These are phyloP conservation scores for Mesocricetus auratus DNA, from an alignment of 2,113 vertebrate genomes.

Conservation along the genomic window DNA sequence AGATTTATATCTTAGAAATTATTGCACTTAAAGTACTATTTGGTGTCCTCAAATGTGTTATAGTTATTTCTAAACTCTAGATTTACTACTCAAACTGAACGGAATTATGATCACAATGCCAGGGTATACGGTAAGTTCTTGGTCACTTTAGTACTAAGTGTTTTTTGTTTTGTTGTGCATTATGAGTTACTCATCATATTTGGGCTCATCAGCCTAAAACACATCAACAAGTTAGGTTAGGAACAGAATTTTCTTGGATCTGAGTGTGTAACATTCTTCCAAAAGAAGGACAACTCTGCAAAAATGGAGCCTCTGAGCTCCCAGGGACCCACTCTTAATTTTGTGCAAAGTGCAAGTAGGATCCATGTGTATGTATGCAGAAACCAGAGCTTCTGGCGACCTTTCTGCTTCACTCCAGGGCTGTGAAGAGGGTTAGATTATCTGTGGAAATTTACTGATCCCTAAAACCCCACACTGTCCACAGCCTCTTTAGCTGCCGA, in stretches of 20 bases:
- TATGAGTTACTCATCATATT: constrained; percentile 54
- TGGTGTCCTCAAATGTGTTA: constrained; percentile 29
- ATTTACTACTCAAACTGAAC: not conserved
- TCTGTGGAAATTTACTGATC: constrained; percentile 3
- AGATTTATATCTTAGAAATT: not conserved
- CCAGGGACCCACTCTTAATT: not conserved
- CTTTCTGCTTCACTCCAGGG: not conserved
- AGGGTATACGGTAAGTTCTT: not conserved
- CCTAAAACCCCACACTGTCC: not conserved
- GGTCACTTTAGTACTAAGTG: not conserved
- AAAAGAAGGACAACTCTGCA: constrained; percentile 74
- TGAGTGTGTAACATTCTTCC: constrained; percentile 59
- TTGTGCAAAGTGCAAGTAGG: not conserved
- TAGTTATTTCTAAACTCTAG: not conserved
- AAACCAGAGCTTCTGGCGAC: not conserved
- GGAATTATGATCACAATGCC: not conserved
- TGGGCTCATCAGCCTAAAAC: constrained; percentile 37
- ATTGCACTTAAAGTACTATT: constrained; percentile 1
- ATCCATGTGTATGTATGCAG: not conserved
- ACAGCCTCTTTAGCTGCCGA: not conserved
- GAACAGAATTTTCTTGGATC: constrained; percentile 58
- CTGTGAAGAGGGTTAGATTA: not conserved
- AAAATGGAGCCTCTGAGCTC: constrained; percentile 46
- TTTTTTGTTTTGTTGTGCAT: constrained; percentile 52
- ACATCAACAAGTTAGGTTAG: constrained; percentile 58